phyloP scores from a whole-genome alignment of 2,113 vertebrate genomes.

The Muntiacus reevesi region DNA sequence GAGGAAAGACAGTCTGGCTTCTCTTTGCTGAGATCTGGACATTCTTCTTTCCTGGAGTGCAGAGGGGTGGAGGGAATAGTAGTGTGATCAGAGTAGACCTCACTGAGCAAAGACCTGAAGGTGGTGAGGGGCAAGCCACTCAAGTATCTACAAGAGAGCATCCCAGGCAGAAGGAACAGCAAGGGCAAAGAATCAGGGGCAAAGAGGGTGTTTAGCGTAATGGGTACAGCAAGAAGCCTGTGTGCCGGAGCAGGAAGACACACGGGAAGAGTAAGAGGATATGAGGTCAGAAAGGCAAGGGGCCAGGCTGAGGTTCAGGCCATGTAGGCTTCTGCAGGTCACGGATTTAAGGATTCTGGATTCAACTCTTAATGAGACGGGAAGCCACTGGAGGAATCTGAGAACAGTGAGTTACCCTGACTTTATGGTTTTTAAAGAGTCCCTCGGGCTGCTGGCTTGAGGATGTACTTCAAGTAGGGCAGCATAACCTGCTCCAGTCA shows the following conservation, averaged over 20 bases:
- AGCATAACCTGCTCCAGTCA: neutral
- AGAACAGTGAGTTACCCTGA: neutral
- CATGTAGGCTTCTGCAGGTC: accelerated
- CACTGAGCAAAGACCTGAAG: neutral
- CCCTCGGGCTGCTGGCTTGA: neutral
- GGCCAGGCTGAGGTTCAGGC: accelerated
- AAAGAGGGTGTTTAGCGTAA: no score
- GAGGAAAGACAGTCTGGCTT: neutral
- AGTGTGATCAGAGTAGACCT: neutral
- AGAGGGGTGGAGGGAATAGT: neutral
- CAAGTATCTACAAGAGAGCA: neutral
- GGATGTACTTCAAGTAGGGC: neutral
- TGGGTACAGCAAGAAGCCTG: neutral
- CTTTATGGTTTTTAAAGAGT: neutral
- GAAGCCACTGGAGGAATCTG: neutral
- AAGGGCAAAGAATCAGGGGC: neutral
- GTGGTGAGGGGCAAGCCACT: neutral
- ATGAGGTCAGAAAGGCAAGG: neutral
- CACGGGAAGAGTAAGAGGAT: accelerated
- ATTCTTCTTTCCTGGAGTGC: neutral
- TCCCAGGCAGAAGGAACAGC: neutral
- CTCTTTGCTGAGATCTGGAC: neutral
- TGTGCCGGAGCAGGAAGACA: neutral
- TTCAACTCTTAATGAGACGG: neutral
- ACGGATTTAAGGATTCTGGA: neutral